A percentile compares a stretch with the other conserved stretches of the same genome.
Conservation (phyloP, 2,888 invertebrate species). For the Tipula lateralis region DNA sequence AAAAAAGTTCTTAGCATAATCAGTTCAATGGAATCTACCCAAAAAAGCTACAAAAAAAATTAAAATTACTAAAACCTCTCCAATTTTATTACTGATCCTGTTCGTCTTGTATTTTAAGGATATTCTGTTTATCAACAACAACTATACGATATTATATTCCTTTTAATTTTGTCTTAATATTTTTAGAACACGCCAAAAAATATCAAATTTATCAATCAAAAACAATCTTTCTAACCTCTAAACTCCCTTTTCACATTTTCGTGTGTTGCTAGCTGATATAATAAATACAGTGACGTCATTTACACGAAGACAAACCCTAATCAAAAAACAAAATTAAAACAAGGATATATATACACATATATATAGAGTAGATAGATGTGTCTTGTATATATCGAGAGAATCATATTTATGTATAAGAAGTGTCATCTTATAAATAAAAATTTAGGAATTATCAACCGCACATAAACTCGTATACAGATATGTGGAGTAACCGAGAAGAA, state of each 20-base stretch:
- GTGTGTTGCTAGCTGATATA: neutral
- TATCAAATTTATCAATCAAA: constrained; percentile 24
- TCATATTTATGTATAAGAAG: neutral
- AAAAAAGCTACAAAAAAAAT: neutral
- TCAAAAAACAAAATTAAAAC: neutral
- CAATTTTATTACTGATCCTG: neutral
- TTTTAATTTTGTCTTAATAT: neutral
- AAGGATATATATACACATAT: too few relatives aligned
- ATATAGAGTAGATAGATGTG: neutral
- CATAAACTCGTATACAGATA: neutral
- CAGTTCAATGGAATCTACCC: constrained; percentile 11
- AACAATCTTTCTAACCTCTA: constrained; percentile 13
- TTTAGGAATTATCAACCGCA: neutral
- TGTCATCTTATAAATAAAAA: constrained; percentile 1
- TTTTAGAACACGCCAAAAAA: constrained; percentile 4
- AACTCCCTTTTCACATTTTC: neutral
- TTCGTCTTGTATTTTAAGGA: neutral
- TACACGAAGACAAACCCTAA: constrained; percentile 9
- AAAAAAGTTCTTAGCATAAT: neutral
- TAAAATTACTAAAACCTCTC: neutral
- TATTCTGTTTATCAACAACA: neutral
- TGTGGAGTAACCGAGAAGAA: neutral
- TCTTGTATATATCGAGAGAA: neutral
- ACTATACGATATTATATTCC: neutral
- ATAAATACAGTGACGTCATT: constrained; percentile 13